Evolutionary conservation across 2,113 vertebrate species (phyloP).

Genomic region (Ammodytes dubius): DNA sequence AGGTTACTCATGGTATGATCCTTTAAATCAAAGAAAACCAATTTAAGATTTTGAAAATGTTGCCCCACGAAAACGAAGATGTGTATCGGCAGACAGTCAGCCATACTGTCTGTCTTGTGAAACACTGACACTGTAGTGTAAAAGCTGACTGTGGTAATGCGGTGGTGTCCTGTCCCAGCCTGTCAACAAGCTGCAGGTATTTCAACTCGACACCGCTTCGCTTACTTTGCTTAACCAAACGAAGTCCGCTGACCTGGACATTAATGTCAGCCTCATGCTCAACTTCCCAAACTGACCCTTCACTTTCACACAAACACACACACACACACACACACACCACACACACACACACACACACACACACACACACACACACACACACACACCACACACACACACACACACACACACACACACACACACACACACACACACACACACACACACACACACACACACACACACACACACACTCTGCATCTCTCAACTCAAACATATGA

Average conservation of each 20-base stretch:
- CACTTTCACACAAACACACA: conserved; percentile 4
- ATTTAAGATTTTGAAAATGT: neutral
- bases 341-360: no score
- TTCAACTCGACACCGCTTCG: conserved; percentile 34
- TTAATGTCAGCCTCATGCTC: conserved; percentile 42
- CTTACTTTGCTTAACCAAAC: conserved; percentile 19
- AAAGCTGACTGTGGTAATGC: conserved; percentile 12
- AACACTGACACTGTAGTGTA: conserved; percentile 23
- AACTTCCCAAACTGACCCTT: conserved; percentile 24
- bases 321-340: no score
- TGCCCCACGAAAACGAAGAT: neutral
- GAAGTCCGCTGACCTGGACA: conserved; percentile 23
- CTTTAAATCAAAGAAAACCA: neutral
- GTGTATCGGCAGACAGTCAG: neutral
- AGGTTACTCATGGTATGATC: neutral
- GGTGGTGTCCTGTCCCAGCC: conserved; percentile 47
- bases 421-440: no score
- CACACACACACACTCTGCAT: conserved; percentile 33
- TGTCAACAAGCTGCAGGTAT: conserved; percentile 35
- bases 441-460: no score
- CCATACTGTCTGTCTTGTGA: no score
- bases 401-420: no score
- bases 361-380: conserved; percentile 16
- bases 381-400: no score
- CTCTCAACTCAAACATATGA: conserved; percentile 49